A percentile compares a stretch with the other conserved stretches of the same genome.
phyloP scores from a whole-genome alignment of 2,797 vertebrate species.

The Loris lydekkerianus region DNA sequence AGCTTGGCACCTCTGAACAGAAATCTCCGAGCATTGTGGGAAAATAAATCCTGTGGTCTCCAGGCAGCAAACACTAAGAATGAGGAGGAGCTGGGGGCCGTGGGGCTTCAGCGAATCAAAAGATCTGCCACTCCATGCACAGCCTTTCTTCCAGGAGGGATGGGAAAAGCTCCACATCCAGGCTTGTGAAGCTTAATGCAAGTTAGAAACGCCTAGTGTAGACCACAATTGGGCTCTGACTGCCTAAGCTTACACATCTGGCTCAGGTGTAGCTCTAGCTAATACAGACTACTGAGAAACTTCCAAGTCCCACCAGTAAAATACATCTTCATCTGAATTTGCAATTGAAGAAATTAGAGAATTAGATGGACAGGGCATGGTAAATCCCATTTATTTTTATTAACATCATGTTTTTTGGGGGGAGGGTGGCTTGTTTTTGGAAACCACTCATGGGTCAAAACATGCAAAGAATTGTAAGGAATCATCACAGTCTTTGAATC shows the following conservation, averaged over 20 bases:
- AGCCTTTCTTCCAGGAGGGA: neutral
- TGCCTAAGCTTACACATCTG: neutral
- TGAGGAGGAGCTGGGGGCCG: neutral
- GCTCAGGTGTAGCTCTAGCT: neutral
- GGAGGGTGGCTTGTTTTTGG: neutral
- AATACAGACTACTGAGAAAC: neutral
- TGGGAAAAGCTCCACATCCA: neutral
- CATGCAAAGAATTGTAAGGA: neutral
- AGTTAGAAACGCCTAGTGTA: neutral
- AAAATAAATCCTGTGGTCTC: neutral
- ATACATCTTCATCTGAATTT: neutral
- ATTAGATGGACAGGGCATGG: neutral
- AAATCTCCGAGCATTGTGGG: neutral
- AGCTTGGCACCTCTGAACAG: rapidly evolving
- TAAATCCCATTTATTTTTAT: constrained; percentile 18
- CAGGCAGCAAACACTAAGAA: neutral
- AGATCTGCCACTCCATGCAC: rapidly evolving
- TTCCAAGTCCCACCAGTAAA: neutral
- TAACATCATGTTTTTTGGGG: neutral
- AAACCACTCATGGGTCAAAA: constrained; percentile 7
- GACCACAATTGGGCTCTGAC: neutral
- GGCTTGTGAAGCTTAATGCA: neutral
- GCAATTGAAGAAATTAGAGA: neutral
- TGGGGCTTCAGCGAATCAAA: neutral
- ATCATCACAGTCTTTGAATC: neutral